Evolutionary conservation across 1,140 invertebrate genomes (phyloP), one percentile per base, ranked within the genome.

Genomic region (Belonocnema kinseyi): DNA sequence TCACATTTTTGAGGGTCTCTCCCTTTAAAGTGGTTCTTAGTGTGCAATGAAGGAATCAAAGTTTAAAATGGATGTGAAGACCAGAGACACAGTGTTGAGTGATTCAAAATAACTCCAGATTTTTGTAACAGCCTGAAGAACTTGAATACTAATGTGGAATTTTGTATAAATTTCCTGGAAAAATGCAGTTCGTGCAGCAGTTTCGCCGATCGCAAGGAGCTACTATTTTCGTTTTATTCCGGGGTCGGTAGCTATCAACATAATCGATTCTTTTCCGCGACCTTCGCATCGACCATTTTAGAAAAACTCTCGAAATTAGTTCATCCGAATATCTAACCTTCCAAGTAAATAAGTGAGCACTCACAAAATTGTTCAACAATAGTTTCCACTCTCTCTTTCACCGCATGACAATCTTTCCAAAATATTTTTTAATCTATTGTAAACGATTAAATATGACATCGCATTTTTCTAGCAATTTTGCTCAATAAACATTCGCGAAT

Each of bases 61-160:
- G 77, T n/a, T 53, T 73, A 61, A 75, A 19, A 52, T 46, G 52
- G 19, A 74, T 54, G 70, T 72, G 77, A 56, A 56, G 70, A 80
- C 80, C 80, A 78, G 81, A 80, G 79, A 50, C 66, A 56, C 58
- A 13, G 26, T 79, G 77, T 71, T 76, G 75, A 74, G 61, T 78
- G 75, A 75, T 77, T 71, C 76, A 77, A 74, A 76, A 76, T 72
- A 72, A 76, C 58, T 46, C 53, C 17, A 66, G 13, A 58, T 78
- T 77, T 70, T 14, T 8, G 26, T 26, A 82, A 79, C 53, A 74
- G 77, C 72, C 53, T 19, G 19, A 26, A 16, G 16, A 50, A 73
- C 26, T 33, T 33, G 26, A 33, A 33, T 33, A 5, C 26, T 33
- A 33, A 5, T 2, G 26, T 33, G 2, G 26, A 5, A 33, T 33